Evolutionary conservation across 2,888 invertebrate species (phyloP), one percentile per base, ranked within the genome.

Genomic region (Lasioglossum zephyrum): DNA sequence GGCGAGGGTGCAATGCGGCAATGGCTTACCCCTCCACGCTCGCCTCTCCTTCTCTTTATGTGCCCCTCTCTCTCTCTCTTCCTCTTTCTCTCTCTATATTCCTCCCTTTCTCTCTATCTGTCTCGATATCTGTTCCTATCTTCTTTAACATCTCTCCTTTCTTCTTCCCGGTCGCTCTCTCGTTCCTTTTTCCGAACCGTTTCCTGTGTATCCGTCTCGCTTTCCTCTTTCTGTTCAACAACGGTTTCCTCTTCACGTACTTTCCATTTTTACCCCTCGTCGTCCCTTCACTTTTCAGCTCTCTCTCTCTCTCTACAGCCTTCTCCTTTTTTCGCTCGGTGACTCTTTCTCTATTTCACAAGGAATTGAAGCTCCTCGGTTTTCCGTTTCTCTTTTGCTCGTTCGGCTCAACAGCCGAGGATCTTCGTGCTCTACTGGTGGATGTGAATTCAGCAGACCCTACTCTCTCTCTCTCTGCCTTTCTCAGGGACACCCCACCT

Each of bases 1-100:
- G 88, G 87, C 92, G 84, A 92, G 91, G 92, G 92, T 92, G 92
- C 92, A 92, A 92, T 92, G 92, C 92, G 92, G 92, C 92, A 92
- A 92, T 90, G 88, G 89, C 79, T 84, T 82, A 81, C 87, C 88
- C 78, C 86, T 77, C 79, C 85, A 75, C 69, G 76, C 73, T 86
- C 81, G 73, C 73, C 49, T 57, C 66, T 81, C 73, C 77, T 18
- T 74, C 74, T 57, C 70, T 39, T 76, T 39, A 69, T 41, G 77
- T 74, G 73, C 41, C 53, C 60, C 74, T 70, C 80, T 81, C 74
- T 44, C 16, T 60, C 73, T 77, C 79, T 11, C 44, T 11, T 11
- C 0, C 44, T 11, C 44, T 44, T 2, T 44, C 11, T 44, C 44
- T 44, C 4, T 83, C 16, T 66, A 39, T 41, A 60, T 78, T 74